Evolutionary conservation across 2,113 vertebrate species (phyloP).

Genomic region (Prunella himalayana): DNA sequence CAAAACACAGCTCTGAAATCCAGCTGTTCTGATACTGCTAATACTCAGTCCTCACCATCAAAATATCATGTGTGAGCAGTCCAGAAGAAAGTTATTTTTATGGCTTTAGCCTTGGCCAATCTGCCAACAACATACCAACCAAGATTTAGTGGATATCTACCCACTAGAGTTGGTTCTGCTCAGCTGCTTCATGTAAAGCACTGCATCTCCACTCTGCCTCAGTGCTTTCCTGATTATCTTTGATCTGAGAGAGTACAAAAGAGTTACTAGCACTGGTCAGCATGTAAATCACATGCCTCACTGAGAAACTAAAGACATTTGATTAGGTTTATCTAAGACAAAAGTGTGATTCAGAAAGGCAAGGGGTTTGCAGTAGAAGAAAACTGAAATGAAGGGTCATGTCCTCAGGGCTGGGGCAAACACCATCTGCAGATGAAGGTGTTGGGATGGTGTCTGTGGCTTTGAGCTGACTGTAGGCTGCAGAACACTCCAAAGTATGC

Average conservation of each 20-base stretch:
- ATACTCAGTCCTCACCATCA: background rate
- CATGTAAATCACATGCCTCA: background rate
- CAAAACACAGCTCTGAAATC: background rate
- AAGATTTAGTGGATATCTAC: background rate
- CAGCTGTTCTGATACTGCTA: background rate
- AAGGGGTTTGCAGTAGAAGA: background rate
- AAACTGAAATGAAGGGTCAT: background rate
- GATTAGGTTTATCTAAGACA: background rate
- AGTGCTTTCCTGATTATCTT: background rate
- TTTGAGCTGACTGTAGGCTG: background rate
- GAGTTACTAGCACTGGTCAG: background rate
- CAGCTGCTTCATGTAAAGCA: background rate
- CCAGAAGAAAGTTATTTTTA: background rate
- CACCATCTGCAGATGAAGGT: background rate
- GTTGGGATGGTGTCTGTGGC: background rate
- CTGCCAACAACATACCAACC: background rate
- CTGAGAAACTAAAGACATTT: background rate
- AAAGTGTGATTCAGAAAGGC: background rate
- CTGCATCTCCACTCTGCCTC: background rate
- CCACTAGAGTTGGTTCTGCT: background rate
- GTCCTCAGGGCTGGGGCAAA: background rate
- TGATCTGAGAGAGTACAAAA: background rate
- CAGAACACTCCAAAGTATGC: background rate
- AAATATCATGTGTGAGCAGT: background rate
- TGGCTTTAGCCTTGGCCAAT: background rate